Conservation (phyloP, 2,888 invertebrate genomes). For the Polymixis flavicincta region DNA sequence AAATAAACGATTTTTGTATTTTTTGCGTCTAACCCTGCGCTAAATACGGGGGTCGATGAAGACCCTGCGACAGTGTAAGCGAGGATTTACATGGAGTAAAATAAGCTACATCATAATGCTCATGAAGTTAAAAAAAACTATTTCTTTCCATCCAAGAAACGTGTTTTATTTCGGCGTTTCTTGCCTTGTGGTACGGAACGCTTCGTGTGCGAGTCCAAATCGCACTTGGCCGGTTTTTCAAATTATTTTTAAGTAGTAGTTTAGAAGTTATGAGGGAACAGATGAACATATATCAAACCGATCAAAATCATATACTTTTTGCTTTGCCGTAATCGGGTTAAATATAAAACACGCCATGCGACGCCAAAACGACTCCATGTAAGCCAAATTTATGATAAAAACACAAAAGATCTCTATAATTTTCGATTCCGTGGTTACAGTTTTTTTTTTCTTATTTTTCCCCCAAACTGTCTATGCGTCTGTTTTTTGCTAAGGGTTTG, state of each 20-base stretch:
- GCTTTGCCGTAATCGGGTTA: too few species aligned
- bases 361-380: constrained; percentile 32
- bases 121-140: not conserved
- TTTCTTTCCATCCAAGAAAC: too few species aligned
- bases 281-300: too few species aligned
- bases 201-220: too few species aligned
- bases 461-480: constrained; percentile 72
- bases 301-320: too few species aligned
- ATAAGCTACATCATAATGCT: not conserved
- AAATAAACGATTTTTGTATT: constrained; percentile 68
- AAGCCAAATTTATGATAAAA: constrained; percentile 26
- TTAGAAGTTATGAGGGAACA: too few species aligned
- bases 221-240: too few species aligned
- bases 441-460: constrained; percentile 67
- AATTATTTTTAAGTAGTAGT: too few species aligned
- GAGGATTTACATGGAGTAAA: constrained; percentile 38
- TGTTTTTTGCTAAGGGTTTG: constrained; percentile 76
- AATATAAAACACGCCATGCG: not conserved
- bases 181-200: too few species aligned
- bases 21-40: constrained; percentile 61
- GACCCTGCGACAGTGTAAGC: constrained; percentile 18
- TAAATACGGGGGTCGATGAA: constrained; percentile 50
- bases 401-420: constrained; percentile 67
- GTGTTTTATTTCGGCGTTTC: too few species aligned
- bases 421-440: constrained; percentile 80